Evolutionary conservation across 2,797 vertebrate species (phyloP).

Genomic region (Lagothrix lagotricha): DNA sequence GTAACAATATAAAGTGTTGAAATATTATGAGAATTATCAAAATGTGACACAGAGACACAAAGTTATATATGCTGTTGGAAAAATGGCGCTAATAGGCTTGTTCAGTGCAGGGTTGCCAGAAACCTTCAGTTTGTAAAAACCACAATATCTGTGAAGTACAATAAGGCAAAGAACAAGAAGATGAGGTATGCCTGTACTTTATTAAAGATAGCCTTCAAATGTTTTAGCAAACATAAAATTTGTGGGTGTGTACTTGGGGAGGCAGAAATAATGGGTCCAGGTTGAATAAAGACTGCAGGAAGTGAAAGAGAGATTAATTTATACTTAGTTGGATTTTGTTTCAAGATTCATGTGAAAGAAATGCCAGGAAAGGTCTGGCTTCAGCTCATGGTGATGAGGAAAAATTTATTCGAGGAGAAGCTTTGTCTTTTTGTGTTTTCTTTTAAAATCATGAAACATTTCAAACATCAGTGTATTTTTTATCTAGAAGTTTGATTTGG

Average conservation of each 20-base stretch:
- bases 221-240: background rate
- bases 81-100: background rate
- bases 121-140: background rate
- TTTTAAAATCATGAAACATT: background rate
- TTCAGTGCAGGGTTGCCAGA: background rate
- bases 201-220: background rate
- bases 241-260: background rate
- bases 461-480: background rate
- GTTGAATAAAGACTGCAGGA: background rate
- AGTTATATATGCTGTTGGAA: background rate
- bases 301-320: background rate
- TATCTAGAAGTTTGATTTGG: background rate
- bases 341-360: background rate
- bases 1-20: background rate
- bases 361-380: background rate
- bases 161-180: background rate
- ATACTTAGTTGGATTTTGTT: background rate
- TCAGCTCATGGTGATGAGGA: background rate
- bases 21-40: background rate
- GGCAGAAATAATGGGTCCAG: background rate
- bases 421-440: background rate
- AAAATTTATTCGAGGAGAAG: background rate
- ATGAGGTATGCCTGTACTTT: background rate
- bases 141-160: background rate
- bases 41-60: background rate